Evolutionary conservation across 2,888 invertebrate species (phyloP), one percentile per base, ranked within the genome.

Genomic region (Drosophila tanythrix): DNA sequence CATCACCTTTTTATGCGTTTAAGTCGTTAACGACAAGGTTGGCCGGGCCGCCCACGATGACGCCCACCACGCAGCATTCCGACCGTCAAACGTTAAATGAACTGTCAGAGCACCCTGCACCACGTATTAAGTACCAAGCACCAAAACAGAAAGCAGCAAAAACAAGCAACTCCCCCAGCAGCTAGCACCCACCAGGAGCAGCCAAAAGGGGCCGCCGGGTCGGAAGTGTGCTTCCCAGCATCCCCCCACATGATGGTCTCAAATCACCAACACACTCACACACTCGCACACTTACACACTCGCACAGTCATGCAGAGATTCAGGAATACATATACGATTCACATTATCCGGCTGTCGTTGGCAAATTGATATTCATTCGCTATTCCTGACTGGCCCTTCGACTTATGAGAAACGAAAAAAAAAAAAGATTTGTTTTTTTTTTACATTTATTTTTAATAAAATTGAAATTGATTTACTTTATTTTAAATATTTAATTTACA

Each of bases 371-470:
- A 87, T 89, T 82, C 80, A 89, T 87, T 88, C 70, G 75, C 29
- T 40, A 48, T n/a, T 31, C 40, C 57, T 21, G 25, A 50, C 38
- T n/a, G 21, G 8, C 48, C n/a, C 18, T 61, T 46, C 10, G 25
- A 25, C 15, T 25, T 46, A 31, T 29, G 35, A 2, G 13, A n/a
- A 15, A 15, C 13, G 21, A 13, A 21, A n/a, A 36, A 27, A 18
- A 25, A 13, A 46, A n/a, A 67, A 21, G 15, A 40, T 59, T 40
- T 59, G 63, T 69, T 68, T 76, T 79, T 74, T 70, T 87, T 82
- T 77, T 87, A 89, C 78, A 89, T 86, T 89, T 89, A 84, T 88
- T 89, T 82, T 76, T 74, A 84, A 81, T 87, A 76, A 83, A 88
- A 89, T 85, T 82, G 74, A 79, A 81, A 81, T 83, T 76, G 76